Evolutionary conservation across 2,113 vertebrate species (phyloP).

Genomic region (Dicentrarchus labrax): DNA sequence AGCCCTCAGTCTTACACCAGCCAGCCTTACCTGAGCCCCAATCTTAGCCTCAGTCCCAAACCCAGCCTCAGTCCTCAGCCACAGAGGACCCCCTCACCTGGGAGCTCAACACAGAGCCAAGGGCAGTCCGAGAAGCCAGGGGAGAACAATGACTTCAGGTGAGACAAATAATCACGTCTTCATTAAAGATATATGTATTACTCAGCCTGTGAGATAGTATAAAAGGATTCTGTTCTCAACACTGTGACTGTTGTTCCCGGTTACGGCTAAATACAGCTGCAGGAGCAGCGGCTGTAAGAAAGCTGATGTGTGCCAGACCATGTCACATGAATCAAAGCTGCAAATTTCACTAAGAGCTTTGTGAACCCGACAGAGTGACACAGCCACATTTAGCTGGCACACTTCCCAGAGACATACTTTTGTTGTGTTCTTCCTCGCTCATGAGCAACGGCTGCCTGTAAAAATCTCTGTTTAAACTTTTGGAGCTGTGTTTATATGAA

Average conservation of each 20-base stretch:
- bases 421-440: conserved; percentile 7
- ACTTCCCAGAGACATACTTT: conserved; percentile 43
- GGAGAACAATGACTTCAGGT: conserved; percentile 83
- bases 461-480: conserved; percentile 1
- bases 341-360: conserved; percentile 57
- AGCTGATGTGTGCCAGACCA: conserved; percentile 28
- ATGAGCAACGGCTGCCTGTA: conserved; percentile 28
- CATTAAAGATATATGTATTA: not conserved
- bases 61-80: conserved; percentile 62
- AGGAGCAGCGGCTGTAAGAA: conserved; percentile 29
- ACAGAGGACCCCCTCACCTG: conserved; percentile 50
- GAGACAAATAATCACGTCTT: conserved; percentile 35
- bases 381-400: conserved; percentile 45
- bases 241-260: not conserved
- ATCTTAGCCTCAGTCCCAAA: conserved; percentile 49
- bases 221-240: not conserved
- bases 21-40: conserved; percentile 62
- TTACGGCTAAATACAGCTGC: conserved; percentile 31
- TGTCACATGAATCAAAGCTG: conserved; percentile 62
- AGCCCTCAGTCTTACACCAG: conserved; percentile 55
- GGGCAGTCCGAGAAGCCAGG: conserved; percentile 53
- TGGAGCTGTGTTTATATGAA: conserved; percentile 1
- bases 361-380: conserved; percentile 41
- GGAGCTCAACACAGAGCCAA: conserved; percentile 53
- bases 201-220: not conserved